phyloP scores from a whole-genome alignment of 2,113 vertebrate species.

The Riparia riparia region DNA sequence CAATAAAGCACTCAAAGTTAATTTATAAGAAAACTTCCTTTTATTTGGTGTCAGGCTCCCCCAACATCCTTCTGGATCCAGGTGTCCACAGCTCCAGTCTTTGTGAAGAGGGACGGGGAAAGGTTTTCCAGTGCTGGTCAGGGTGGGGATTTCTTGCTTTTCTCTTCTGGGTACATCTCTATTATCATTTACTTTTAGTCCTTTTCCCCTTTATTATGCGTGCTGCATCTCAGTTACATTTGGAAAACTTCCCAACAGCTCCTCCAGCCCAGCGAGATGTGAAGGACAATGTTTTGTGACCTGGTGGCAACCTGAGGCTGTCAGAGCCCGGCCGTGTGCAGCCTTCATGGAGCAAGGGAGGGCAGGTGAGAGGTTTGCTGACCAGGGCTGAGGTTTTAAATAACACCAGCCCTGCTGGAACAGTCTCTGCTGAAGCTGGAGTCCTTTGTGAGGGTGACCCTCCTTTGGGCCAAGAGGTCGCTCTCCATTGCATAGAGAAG shows the following conservation, averaged over 20 bases:
- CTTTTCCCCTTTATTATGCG: not conserved
- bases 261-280: fast-evolving
- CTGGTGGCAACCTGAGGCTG: not conserved
- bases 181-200: fast-evolving
- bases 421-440: not conserved
- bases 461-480: not conserved
- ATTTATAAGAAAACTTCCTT: not conserved
- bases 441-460: not conserved
- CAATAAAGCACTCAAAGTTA: not conserved
- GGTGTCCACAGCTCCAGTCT: not conserved
- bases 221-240: fast-evolving
- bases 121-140: not conserved
- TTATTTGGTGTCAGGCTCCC: not conserved
- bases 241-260: not conserved
- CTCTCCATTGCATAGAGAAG: not conserved
- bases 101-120: not conserved
- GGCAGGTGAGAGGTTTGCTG: not conserved
- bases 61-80: not conserved
- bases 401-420: not conserved
- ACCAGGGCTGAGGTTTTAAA: not conserved
- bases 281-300: not conserved
- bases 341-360: not conserved
- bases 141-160: not conserved
- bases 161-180: not conserved
- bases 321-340: not conserved